Base-by-base conservation (phyloP, 37 sponge, comb jelly and placozoan genomes). In the Cliona cf. orientalis region DNA sequence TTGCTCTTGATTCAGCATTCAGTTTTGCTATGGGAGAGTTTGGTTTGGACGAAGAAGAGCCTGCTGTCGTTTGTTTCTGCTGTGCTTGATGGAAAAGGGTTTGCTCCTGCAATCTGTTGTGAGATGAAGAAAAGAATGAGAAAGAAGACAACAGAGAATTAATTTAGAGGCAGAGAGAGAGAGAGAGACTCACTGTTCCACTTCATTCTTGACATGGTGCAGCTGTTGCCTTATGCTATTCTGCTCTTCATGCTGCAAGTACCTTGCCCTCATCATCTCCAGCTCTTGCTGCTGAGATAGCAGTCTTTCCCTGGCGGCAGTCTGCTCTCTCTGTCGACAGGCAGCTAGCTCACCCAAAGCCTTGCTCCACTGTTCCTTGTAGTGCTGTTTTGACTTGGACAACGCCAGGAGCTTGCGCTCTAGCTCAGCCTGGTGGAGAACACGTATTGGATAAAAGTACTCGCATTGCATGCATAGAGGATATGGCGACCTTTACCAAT, bases 291-390 rank as follows among this genome's bases (percentile, higher is more conserved):
- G 88, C 74, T 94, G 93, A 57, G 55, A 39, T 64, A 53, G 75
- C 43, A 94, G 67, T 58, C 66, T 57, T 1, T 82, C 85, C 39
- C 70, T 73, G n/a, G 84, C 74, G 12, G 69, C 58, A 2, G 65
- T 74, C 66, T 88, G 93, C 65, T 96, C 97, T 58, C 61, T 58
- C 69, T 96, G 92, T 38, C 87, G 79, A n/a, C 40, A 35, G 28
- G 70, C 34, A 38, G 95, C 91, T 22, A 98, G 75, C 44, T 96
- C 97, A 38, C 80, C 72, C 49, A 98, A 74, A 19, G 97, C 90
- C 44, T 86, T 77, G 44, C 80, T 86, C 99, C 99, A 98, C 74
- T 96, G 90, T 32, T 98, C 91, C 74, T 96, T 93, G 91, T 98
- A 98, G 79, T 98, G 97, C 42, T 89, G 84, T 45, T 96, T 96